Percentiles rank a stretch among this genome's conserved stretches.
phyloP scores from a whole-genome alignment of 2,888 invertebrate genomes.

The Callosobruchus maculatus region DNA sequence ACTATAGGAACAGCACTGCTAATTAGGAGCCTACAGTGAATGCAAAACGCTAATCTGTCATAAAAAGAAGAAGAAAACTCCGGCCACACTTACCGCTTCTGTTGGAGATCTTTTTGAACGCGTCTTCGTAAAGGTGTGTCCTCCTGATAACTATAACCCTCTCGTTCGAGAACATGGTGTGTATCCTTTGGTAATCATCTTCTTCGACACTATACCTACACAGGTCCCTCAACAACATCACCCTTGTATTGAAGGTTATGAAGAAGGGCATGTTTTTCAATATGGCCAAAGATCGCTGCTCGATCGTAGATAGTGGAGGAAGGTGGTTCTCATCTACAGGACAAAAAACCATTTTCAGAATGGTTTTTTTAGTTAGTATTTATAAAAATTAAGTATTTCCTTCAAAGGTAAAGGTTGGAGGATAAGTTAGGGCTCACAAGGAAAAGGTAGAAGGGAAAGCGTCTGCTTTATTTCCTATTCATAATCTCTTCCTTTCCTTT shows the following conservation, averaged over 20 bases:
- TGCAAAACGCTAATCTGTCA: not conserved
- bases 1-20: no score
- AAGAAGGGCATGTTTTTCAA: slow-evolving; percentile 92
- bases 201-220: slow-evolving; percentile 47
- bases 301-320: slow-evolving; percentile 82
- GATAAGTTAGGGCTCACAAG: no score
- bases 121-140: slow-evolving; percentile 96
- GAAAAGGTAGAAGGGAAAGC: no score
- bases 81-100: slow-evolving; percentile 78
- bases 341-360: slow-evolving; percentile 1
- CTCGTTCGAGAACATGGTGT: slow-evolving; percentile 43
- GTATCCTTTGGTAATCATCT: slow-evolving; percentile 39
- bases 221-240: slow-evolving; percentile 77
- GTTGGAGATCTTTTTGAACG: slow-evolving; percentile 87
- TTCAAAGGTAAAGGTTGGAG: no score
- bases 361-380: no score
- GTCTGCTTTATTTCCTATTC: no score
- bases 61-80: no score
- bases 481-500: no score
- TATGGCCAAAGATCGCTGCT: slow-evolving; percentile 82
- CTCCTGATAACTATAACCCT: slow-evolving; percentile 69
- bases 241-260: slow-evolving; percentile 86
- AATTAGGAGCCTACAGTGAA: no score
- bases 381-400: no score
- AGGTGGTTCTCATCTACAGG: slow-evolving; percentile 64